These are phyloP conservation scores for Platerodrilus igneus DNA, from an alignment of 2,888 invertebrate species.

Conservation along the genomic window DNA sequence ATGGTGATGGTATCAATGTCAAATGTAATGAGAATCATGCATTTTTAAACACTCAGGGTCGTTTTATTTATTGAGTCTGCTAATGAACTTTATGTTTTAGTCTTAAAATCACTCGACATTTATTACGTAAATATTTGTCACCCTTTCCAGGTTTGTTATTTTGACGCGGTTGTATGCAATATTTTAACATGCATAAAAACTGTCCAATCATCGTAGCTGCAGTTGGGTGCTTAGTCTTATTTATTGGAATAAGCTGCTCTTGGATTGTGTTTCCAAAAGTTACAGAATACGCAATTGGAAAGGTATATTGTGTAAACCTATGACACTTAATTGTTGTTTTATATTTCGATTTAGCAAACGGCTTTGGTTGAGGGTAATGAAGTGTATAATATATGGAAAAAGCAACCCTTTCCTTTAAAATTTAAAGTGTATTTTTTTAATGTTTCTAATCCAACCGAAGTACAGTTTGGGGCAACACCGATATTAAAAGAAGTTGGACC, in stretches of 20 bases:
- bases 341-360: slow-evolving; percentile 55
- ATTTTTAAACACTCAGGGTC: no score
- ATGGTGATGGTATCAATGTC: no score
- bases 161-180: no score
- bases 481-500: slow-evolving; percentile 58
- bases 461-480: slow-evolving; percentile 53
- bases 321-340: slow-evolving; percentile 30
- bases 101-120: no score
- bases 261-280: slow-evolving; percentile 53
- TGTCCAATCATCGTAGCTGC: slow-evolving; percentile 31
- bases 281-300: slow-evolving; percentile 48
- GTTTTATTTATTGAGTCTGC: no score
- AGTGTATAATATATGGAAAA: slow-evolving; percentile 57
- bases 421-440: slow-evolving; percentile 57
- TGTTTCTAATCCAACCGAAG: slow-evolving; percentile 56
- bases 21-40: no score
- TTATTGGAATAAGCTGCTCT: slow-evolving; percentile 48
- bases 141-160: no score
- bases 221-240: slow-evolving; percentile 42
- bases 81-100: no score
- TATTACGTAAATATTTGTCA: no score
- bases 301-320: slow-evolving; percentile 46
- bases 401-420: slow-evolving; percentile 54
- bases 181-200: slow-evolving; percentile 31
- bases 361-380: slow-evolving; percentile 54